Conservation (phyloP, 2,888 invertebrate species). For the Acleris sparsana region DNA sequence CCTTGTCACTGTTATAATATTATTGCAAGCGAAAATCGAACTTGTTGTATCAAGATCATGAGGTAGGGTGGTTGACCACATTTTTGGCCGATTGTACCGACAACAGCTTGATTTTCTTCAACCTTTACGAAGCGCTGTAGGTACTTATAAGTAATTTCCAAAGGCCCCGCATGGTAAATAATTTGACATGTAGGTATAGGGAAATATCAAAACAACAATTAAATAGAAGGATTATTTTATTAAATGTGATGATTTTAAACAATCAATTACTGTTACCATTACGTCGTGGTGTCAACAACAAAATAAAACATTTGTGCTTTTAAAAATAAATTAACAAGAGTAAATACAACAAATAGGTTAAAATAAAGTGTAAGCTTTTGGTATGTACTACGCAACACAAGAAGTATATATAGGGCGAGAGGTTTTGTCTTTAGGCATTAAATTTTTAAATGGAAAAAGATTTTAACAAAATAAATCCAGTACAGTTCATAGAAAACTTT, state of each 20-base stretch:
- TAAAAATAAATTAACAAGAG: constrained; percentile 82
- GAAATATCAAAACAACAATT: constrained; percentile 48
- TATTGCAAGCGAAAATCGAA: no score
- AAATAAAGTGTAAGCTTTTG: constrained; percentile 56
- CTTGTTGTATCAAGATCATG: no score
- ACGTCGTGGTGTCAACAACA: constrained; percentile 79
- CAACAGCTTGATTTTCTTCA: no score
- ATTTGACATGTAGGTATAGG: neutral
- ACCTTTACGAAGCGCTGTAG: no score
- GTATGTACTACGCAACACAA: constrained; percentile 61
- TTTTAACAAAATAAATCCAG: neutral
- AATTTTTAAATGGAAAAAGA: constrained; percentile 20
- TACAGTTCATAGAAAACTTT: constrained; percentile 1
- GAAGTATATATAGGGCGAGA: constrained; percentile 78
- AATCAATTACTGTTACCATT: constrained; percentile 77
- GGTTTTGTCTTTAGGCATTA: constrained; percentile 48
- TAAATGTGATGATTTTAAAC: constrained; percentile 80
- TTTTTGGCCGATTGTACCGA: no score
- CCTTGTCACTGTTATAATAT: no score
- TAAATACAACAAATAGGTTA: constrained; percentile 76
- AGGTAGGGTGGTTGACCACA: no score
- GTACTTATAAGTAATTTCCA: no score
- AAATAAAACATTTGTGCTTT: constrained; percentile 81
- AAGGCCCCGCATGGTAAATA: no score
- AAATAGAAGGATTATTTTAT: constrained; percentile 81